Evolutionary conservation across 37 sponge, comb jelly and placozoan species (phyloP), one percentile per base, ranked within the genome.

Genomic region (Diacarnus erythraeanus): DNA sequence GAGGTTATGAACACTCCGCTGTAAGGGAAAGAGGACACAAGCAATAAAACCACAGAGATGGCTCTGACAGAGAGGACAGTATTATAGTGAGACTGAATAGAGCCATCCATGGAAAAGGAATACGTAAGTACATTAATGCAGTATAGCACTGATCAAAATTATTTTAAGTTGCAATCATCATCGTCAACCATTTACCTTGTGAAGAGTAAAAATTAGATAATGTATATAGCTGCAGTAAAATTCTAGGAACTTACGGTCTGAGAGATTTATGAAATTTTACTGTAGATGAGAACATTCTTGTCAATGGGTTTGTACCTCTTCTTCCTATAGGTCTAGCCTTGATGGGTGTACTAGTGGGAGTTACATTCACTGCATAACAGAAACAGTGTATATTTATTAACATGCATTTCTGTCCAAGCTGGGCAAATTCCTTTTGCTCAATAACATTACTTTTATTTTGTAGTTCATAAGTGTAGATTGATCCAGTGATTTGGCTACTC

Each of bases 1-100:
- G 77, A 74, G 5, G 89, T 78, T 29, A 92, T 47, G 44, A 84
- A 92, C 42, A 92, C 76, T 2, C 93, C 93, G 22, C 92, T 91
- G 64, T 6, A 71, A 26, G 29, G 3, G 5, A 56, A 17, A 12
- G 10, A 29, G 74, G 21, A 60, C 61, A 60, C 4, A 68, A 68
- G 10, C 30, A 37, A 23, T 9, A 17, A 21, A 9, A 23, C 39
- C 35, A 15, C 71, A 64, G 10, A 8, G 8, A 25, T 9, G n/a
- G n/a, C 9, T 64, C n/a, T 25, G 65, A 20, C 8, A 21, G n/a
- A 64, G 10, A 9, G n/a, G 23, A 64, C 27, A 64, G n/a, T 64
- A 64, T 64, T 25, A 64, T 23, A 64, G 30, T 9, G 29, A 20
- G n/a, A 64, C 10, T 20, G 17, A 54, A 54, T 17, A 54, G 17